Base-by-base conservation (phyloP, 2,888 invertebrate genomes). In the Brachylomia viminalis region DNA sequence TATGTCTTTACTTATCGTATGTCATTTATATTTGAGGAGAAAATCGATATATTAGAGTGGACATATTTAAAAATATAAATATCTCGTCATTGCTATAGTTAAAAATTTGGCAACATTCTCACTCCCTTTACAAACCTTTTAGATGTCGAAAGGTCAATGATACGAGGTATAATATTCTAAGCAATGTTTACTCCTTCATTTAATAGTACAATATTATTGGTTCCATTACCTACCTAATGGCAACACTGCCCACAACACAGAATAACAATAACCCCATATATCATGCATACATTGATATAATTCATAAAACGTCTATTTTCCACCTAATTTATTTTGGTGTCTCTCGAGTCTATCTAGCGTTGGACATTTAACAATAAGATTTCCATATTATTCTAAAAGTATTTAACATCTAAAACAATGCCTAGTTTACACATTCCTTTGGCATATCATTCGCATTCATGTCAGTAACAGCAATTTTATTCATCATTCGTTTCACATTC, bases 71-170 rank as follows among this genome's bases (percentile, higher is more conserved):
- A 91, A 93, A 92, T 92, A 91, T 82, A 89, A 91, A 87, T 86
- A 85, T 88, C 79, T 87, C 80, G 78, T 86, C 84, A 80, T 86
- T 84, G 86, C 83, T 87, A 87, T 91, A 86, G 88, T 86, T 86
- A 86, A 91, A 91, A 93, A 93, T 94, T 94, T 94, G 94, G 94
- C 94, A 94, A 93, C 92, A 88, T 87, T 91, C 90, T 88, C 88
- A 89, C 87, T 89, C 87, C 77, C 66, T 78, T 84, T 81, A 84
- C 72, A 79, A 84, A 78, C 77, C 77, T 73, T 86, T 83, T 47
- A 77, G 80, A 77, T 82, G 86, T 79, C 54, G 54, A 77, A 77
- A 86, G 83, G 80, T 86, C 69, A 77, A 87, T 78, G 76, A 85
- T 83, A 84, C 78, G 80, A 85, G 68, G 74, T 88, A 79, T 62